phyloP scores from a whole-genome alignment of 2,797 vertebrate genomes.

The Tinamus major region DNA sequence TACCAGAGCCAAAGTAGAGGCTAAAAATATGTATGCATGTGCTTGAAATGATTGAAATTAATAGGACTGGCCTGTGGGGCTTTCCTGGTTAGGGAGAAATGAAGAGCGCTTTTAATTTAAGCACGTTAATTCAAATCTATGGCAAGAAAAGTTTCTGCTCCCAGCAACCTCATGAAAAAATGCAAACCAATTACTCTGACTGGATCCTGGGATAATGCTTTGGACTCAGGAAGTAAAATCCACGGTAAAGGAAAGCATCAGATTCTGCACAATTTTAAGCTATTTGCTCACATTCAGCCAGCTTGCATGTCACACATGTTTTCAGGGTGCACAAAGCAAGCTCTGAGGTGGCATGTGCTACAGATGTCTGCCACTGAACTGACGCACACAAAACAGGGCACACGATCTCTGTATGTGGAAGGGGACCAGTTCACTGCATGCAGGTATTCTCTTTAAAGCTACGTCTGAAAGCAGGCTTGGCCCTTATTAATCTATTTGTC shows the following conservation, averaged over 20 bases:
- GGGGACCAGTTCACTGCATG: not conserved
- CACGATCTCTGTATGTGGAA: not conserved
- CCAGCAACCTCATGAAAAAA: not conserved
- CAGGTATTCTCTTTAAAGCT: not conserved
- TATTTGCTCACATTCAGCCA: not conserved
- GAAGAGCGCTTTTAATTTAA: not conserved
- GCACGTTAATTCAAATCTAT: not conserved
- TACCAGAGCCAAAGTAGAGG: not conserved
- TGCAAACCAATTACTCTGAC: not conserved
- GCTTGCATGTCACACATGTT: not conserved
- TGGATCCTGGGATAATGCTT: not conserved
- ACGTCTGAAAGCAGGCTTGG: not conserved
- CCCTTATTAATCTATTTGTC: not conserved
- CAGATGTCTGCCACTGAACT: not conserved
- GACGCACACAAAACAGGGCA: not conserved
- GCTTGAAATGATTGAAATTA: not conserved
- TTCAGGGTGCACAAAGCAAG: not conserved
- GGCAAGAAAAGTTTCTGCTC: not conserved
- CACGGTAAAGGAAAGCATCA: not conserved
- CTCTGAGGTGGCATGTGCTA: not conserved
- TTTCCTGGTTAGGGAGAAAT: not conserved
- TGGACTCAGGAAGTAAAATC: not conserved
- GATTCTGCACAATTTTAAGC: not conserved
- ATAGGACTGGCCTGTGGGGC: not conserved
- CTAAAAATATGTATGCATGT: not conserved